Evolutionary conservation across 53 echinoderm and acorn worm genomes (phyloP).

Genomic region (Antedon mediterranea): DNA sequence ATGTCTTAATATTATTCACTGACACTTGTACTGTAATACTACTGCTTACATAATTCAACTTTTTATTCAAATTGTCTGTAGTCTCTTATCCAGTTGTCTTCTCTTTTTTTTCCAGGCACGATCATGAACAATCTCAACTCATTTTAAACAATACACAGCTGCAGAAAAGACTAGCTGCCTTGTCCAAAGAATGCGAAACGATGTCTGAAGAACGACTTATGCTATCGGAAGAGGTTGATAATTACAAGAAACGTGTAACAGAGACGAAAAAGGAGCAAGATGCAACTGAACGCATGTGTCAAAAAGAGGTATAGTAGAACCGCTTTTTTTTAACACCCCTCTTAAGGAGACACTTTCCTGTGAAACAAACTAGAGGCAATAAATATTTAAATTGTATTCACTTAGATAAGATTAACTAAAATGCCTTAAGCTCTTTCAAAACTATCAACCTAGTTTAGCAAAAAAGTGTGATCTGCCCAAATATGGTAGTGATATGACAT

Average conservation of each 20-base stretch:
- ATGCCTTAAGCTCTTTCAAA: too few species aligned
- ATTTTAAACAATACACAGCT: conserved; percentile 41
- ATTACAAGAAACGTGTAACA: conserved; percentile 49
- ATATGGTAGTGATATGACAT: too few species aligned
- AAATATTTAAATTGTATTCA: too few species aligned
- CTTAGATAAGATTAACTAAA: too few species aligned
- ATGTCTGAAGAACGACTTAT: conserved; percentile 60
- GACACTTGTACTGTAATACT: background rate
- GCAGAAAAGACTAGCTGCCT: conserved; percentile 40
- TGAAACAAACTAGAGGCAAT: too few species aligned
- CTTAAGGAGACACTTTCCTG: too few species aligned
- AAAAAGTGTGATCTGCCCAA: too few species aligned
- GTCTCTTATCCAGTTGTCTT: background rate
- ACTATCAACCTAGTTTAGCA: too few species aligned
- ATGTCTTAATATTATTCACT: background rate
- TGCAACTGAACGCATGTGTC: conserved; percentile 44
- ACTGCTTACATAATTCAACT: too few species aligned
- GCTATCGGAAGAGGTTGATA: conserved; percentile 58
- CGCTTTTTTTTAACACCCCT: too few species aligned
- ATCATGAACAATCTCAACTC: conserved; percentile 56
- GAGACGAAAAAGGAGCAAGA: conserved; percentile 54
- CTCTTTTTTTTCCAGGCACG: conserved; percentile 38
- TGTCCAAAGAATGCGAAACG: conserved; percentile 59
- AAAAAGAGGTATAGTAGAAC: conserved; percentile 37
- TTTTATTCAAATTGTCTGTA: too few species aligned